Percentiles rank a stretch among this genome's conserved stretches.
These are phyloP conservation scores for Helicoverpa armigera DNA, from an alignment of 1,140 invertebrate species.

Conservation along the genomic window DNA sequence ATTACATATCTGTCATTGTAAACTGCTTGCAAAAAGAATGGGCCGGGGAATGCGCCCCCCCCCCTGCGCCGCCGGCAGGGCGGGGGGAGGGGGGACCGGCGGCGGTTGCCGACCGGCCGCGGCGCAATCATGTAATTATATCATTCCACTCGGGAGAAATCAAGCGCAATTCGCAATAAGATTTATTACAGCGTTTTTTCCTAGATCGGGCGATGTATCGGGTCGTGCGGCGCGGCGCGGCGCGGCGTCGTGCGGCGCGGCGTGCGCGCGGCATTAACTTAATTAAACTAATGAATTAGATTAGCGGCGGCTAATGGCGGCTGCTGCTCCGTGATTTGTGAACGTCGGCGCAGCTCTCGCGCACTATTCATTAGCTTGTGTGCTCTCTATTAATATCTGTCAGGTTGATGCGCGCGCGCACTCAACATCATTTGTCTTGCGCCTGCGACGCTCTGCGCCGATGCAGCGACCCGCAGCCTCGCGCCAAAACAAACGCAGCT, in stretches of 20 bases:
- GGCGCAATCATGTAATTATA: constrained; percentile 65
- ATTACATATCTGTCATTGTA: constrained; percentile 49
- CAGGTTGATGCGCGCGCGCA: too few species aligned
- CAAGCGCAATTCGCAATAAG: constrained; percentile 62
- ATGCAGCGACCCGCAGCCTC: neutral
- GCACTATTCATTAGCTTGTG: neutral
- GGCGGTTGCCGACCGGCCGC: constrained; percentile 37
- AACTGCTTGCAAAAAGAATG: constrained; percentile 49
- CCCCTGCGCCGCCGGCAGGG: neutral
- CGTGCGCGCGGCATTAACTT: constrained; percentile 59
- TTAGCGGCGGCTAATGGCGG: constrained; percentile 47
- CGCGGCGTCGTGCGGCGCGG: constrained; percentile 39
- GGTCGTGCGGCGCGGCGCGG: constrained; percentile 49
- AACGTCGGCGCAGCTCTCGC: constrained; percentile 24
- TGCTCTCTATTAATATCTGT: too few species aligned
- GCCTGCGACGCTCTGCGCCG: neutral
- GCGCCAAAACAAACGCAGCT: neutral
- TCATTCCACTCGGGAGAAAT: constrained; percentile 62
- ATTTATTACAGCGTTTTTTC: constrained; percentile 62
- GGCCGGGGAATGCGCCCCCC: constrained; percentile 42
- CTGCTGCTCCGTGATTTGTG: constrained; percentile 48
- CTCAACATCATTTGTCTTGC: constrained; percentile 31
- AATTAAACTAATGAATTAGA: constrained; percentile 68
- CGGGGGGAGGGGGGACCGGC: constrained; percentile 1
- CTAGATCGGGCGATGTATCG: constrained; percentile 58